Evolutionary conservation across 2,113 vertebrate species (phyloP).

Genomic region (Pollimyrus isidori): DNA sequence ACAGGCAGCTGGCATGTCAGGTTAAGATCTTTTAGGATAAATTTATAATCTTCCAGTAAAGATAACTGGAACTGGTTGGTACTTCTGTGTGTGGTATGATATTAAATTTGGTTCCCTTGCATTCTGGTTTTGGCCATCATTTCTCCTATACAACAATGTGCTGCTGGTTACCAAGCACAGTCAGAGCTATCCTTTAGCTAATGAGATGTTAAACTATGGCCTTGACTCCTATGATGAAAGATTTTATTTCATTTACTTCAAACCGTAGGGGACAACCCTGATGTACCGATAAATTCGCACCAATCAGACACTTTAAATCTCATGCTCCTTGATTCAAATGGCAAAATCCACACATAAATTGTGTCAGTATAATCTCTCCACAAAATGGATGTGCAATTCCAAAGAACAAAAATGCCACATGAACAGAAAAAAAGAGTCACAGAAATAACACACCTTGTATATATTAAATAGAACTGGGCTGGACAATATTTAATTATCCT

Average conservation of each 20-base stretch:
- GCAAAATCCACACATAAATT: neutral
- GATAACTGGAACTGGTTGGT: neutral
- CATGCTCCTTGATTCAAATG: neutral
- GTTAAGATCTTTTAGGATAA: neutral
- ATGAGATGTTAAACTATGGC: neutral
- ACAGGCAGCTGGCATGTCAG: neutral
- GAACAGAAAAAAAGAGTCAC: neutral
- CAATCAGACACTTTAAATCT: neutral
- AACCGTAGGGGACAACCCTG: conserved; percentile 2
- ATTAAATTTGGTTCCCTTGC: no score
- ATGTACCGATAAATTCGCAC: neutral
- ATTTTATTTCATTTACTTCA: conserved; percentile 2
- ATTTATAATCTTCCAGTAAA: neutral
- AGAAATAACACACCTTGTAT: neutral
- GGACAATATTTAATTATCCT: conserved; percentile 12
- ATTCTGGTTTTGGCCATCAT: neutral
- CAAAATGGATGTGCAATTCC: neutral
- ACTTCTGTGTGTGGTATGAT: neutral
- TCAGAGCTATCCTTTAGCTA: neutral
- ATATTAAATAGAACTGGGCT: neutral
- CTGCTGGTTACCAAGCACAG: neutral
- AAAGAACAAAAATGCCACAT: neutral
- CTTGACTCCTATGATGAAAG: conserved; percentile 6
- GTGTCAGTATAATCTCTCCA: neutral
- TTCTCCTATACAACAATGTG: neutral